Conservation (phyloP, 2,888 invertebrate genomes). For the Agrochola lota region DNA sequence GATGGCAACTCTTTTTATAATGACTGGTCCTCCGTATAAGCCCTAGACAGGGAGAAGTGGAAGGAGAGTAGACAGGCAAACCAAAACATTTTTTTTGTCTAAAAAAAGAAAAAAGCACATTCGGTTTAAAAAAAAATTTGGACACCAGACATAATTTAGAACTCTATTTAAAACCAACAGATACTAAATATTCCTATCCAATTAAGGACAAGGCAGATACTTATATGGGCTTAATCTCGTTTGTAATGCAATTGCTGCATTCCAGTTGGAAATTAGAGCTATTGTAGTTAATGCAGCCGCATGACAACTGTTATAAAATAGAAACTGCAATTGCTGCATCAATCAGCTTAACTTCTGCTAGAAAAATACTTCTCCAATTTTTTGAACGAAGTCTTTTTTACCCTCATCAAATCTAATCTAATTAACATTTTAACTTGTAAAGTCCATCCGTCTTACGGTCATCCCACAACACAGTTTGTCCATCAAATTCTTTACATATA, state of each 20-base stretch:
- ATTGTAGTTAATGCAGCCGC: not conserved
- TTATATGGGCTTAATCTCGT: not conserved
- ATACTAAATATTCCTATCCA: not conserved
- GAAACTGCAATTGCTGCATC: no score
- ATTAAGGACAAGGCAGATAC: not conserved
- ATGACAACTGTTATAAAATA: not conserved
- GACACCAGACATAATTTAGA: no score
- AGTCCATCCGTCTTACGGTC: not conserved
- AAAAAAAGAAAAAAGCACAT: no score
- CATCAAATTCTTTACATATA: slow-evolving; percentile 18
- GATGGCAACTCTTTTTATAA: not conserved
- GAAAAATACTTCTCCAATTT: not conserved
- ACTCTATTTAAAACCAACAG: not conserved
- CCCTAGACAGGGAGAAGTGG: not conserved
- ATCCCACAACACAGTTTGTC: not conserved
- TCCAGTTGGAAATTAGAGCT: not conserved
- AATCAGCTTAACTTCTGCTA: not conserved
- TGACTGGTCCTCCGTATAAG: not conserved
- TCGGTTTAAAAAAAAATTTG: no score
- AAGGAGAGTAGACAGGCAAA: not conserved
- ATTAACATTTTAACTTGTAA: not conserved
- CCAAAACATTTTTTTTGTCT: no score
- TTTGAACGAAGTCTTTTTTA: no score
- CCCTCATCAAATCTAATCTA: not conserved
- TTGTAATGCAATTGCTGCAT: not conserved